These are phyloP conservation scores for Hippopotamus amphibius DNA, from an alignment of 2,113 vertebrate species.

Conservation along the genomic window DNA sequence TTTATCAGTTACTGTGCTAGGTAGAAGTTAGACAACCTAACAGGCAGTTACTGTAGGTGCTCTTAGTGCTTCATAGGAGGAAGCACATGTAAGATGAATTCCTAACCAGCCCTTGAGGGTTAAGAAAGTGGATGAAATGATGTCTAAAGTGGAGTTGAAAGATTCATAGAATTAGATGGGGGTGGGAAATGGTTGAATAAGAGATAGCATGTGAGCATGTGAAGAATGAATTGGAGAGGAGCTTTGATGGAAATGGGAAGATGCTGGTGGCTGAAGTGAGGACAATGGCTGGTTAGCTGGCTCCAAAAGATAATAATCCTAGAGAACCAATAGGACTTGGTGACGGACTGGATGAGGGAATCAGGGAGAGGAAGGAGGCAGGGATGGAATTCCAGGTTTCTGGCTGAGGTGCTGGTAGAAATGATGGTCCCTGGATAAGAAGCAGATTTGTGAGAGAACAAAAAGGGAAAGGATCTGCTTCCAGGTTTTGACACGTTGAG, in stretches of 20 bases:
- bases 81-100: background rate
- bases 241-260: background rate
- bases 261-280: background rate
- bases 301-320: background rate
- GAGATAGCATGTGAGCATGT: background rate
- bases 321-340: background rate
- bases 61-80: background rate
- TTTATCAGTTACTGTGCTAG: background rate
- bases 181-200: background rate
- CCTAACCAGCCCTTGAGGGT: background rate
- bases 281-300: background rate
- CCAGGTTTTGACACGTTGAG: background rate
- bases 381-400: background rate
- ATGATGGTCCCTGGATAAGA: background rate
- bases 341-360: background rate
- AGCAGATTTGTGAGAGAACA: slow-evolving; percentile 11
- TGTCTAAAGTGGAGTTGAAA: background rate
- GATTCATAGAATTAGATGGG: background rate
- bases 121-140: background rate
- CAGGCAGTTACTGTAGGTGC: background rate
- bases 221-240: background rate
- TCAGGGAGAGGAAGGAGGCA: background rate
- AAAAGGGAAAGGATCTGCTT: background rate
- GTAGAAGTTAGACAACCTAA: background rate
- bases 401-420: background rate